Evolutionary conservation across 2,113 vertebrate genomes (phyloP), one percentile per base, ranked within the genome.

Genomic region (Morphnarchus princeps): DNA sequence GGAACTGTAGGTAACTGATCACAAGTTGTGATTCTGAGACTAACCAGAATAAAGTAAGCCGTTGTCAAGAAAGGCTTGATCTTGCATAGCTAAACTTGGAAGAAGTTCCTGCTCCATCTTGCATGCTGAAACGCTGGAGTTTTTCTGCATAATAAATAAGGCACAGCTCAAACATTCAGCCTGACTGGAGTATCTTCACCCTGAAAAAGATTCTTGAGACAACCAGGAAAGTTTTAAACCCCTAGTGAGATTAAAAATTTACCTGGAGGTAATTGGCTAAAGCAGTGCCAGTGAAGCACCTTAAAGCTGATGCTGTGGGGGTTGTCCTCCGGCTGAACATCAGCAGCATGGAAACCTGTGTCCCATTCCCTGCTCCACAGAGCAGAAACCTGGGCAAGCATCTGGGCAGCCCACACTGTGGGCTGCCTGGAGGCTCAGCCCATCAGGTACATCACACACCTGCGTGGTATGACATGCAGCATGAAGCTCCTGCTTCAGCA

Each of bases 401-500:
- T 28, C 15, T 8, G 16, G 22, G 38, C 4, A 67, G 67, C 52
- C 32, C 47, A 31, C 5, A 2, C 7, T 16, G 32, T 2, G 10
- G 54, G 43, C 54, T 34, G 34, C 28, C 32, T 28, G 31, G 12
- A 49, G 57, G 50, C n/a, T 82, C 67, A 59, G 55, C 55, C 45
- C 80, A 49, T 11, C 32, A 45, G 13, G 25, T 16, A 11, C 34
- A 19, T 26, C 34, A 61, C 49, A 47, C 49, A 47, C 65, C 49
- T 17, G 28, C 0, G 1, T 40, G 57, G 29, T 7, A 29, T 3
- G 13, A 50, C 7, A 42, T 1, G 6, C 4, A 36, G 50, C 1
- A 54, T 4, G 65, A 82, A 49, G 36, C 36, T 90, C 73, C 49
- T 43, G 43, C 43, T 87, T 62, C 69, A 66, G 59, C 72, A 69